phyloP scores from a whole-genome alignment of 2,113 vertebrate species.

The Bombycilla garrulus region DNA sequence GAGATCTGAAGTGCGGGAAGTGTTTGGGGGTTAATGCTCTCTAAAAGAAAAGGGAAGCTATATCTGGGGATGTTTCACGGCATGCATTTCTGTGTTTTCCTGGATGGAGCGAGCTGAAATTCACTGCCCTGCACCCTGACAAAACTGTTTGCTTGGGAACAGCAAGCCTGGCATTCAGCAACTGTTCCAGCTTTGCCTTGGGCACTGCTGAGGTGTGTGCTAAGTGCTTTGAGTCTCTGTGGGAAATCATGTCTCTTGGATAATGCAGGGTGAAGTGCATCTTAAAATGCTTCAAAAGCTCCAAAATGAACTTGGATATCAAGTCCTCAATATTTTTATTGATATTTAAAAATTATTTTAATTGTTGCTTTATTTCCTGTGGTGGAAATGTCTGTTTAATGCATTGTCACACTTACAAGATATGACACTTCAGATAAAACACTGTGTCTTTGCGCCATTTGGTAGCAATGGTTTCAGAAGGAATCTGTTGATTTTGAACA shows the following conservation, averaged over 20 bases:
- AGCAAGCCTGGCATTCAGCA: neutral
- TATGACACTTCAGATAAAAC: neutral
- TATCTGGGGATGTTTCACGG: neutral
- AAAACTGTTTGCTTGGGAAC: neutral
- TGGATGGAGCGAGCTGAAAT: accelerated
- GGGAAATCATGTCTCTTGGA: neutral
- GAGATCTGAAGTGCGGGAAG: neutral
- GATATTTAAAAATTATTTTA: neutral
- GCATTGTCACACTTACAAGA: neutral
- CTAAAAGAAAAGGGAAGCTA: neutral
- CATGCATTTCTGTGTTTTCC: neutral
- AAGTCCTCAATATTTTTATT: neutral
- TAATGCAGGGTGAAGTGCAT: neutral
- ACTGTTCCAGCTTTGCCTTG: neutral
- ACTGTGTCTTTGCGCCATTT: neutral
- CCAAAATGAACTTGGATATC: neutral
- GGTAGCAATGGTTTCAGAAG: neutral
- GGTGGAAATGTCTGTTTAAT: neutral
- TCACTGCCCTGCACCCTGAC: neutral
- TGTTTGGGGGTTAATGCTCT: neutral
- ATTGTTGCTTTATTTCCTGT: neutral
- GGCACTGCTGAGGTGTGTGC: accelerated
- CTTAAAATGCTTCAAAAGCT: neutral
- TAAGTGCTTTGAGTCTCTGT: neutral
- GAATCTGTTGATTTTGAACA: neutral